These are phyloP conservation scores for Pseudorhombus dupliciocellatus DNA, from an alignment of 2,113 vertebrate genomes.

Conservation along the genomic window DNA sequence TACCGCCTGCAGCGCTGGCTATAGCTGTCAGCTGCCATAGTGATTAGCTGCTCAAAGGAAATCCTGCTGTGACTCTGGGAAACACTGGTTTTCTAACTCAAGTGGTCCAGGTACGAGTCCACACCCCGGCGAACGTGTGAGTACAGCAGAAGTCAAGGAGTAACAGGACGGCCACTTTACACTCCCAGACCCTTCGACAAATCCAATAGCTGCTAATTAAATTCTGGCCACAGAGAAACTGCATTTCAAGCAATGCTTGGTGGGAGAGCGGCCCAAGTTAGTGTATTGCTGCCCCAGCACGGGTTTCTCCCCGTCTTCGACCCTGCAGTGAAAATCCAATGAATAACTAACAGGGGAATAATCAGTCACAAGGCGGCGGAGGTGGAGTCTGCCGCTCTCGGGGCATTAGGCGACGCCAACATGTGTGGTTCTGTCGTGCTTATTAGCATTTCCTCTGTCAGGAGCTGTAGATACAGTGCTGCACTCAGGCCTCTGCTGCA, in stretches of 20 bases:
- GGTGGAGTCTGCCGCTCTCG: constrained; percentile 29
- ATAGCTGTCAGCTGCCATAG: constrained; percentile 41
- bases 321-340: constrained; percentile 66
- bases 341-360: constrained; percentile 76
- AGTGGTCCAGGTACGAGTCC: background rate
- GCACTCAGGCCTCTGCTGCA: constrained; percentile 16
- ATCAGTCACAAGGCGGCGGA: constrained; percentile 61
- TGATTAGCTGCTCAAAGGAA: constrained; percentile 42
- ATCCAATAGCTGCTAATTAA: constrained; percentile 69
- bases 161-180: constrained; percentile 29
- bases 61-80: constrained; percentile 7
- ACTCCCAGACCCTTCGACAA: constrained; percentile 50
- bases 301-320: constrained; percentile 38
- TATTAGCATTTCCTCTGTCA: constrained; percentile 68
- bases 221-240: constrained; percentile 47
- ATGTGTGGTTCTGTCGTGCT: constrained; percentile 47
- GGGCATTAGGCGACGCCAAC: constrained; percentile 22
- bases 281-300: constrained; percentile 46
- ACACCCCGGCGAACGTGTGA: constrained; percentile 9
- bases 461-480: constrained; percentile 39
- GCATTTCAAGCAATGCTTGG: constrained; percentile 53
- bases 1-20: constrained; percentile 50
- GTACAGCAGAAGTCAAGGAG: constrained; percentile 12
- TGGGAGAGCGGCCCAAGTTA: constrained; percentile 36
- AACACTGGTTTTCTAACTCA: constrained; percentile 35